Percentiles rank a stretch among this genome's conserved stretches.
phyloP scores from a whole-genome alignment of 1,140 invertebrate genomes.

The Sinonovacula constricta region DNA sequence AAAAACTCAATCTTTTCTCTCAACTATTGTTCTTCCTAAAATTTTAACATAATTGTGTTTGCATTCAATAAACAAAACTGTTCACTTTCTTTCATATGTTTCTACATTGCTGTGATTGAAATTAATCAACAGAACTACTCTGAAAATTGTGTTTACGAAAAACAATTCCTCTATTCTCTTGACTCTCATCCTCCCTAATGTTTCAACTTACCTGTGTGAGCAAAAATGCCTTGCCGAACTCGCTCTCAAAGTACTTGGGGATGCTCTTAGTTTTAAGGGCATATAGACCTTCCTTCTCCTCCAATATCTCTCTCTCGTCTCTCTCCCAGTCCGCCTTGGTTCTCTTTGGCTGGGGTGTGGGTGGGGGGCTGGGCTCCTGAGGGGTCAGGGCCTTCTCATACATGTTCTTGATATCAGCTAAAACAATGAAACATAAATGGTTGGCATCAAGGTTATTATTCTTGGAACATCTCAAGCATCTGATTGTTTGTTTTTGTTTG shows the following conservation, averaged over 20 bases:
- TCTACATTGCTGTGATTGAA: too few species aligned
- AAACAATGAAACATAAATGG: background rate
- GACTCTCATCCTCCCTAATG: too few species aligned
- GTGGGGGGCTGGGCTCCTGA: slow-evolving; percentile 67
- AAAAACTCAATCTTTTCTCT: too few species aligned
- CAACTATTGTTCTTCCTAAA: too few species aligned
- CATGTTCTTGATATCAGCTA: slow-evolving; percentile 66
- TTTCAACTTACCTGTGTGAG: slow-evolving; percentile 63
- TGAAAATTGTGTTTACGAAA: background rate
- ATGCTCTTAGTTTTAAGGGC: slow-evolving; percentile 69
- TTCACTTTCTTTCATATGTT: too few species aligned
- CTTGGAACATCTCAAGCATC: too few species aligned
- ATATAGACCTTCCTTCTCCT: slow-evolving; percentile 66
- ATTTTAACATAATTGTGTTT: too few species aligned
- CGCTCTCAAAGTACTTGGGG: slow-evolving; percentile 77
- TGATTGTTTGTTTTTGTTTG: too few species aligned
- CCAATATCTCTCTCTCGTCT: slow-evolving; percentile 67
- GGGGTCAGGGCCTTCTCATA: slow-evolving; percentile 72
- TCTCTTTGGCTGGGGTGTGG: slow-evolving; percentile 70
- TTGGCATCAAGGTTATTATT: slow-evolving; percentile 1
- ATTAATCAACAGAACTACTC: too few species aligned
- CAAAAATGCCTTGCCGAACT: slow-evolving; percentile 76
- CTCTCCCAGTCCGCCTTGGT: slow-evolving; percentile 74
- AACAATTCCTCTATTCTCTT: too few species aligned
- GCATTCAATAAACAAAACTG: too few species aligned